These are phyloP conservation scores for Procavia capensis DNA, from an alignment of 2,113 vertebrate genomes.

Conservation along the genomic window DNA sequence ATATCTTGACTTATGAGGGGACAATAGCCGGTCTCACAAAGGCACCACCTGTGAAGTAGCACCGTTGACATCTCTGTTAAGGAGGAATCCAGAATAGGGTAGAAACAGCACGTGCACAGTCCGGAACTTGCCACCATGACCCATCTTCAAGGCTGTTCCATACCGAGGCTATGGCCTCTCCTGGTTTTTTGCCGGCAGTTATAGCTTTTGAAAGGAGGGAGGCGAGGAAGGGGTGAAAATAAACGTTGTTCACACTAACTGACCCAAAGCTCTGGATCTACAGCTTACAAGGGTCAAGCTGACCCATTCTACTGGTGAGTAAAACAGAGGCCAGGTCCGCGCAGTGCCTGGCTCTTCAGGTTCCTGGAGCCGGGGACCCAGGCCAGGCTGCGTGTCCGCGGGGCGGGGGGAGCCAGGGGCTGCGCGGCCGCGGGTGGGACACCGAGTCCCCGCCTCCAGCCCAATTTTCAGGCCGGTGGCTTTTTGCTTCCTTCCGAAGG, in stretches of 20 bases:
- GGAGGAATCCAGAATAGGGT: slow-evolving; percentile 26
- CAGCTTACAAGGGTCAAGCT: neutral
- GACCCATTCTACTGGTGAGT: slow-evolving; percentile 67
- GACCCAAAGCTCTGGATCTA: neutral
- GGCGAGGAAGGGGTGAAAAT: neutral
- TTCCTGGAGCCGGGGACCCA: neutral
- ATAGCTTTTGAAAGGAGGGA: neutral
- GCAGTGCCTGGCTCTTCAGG: neutral
- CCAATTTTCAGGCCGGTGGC: slow-evolving; percentile 82
- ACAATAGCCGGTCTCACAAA: slow-evolving; percentile 69
- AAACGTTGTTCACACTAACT: fast-evolving
- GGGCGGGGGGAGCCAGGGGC: neutral
- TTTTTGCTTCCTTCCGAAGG: slow-evolving; percentile 91
- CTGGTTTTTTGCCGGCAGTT: neutral
- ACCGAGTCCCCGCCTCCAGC: neutral
- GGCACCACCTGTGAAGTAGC: slow-evolving; percentile 74
- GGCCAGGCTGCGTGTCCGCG: neutral
- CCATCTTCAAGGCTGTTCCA: neutral
- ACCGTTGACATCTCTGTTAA: slow-evolving; percentile 74
- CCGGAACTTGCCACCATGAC: neutral
- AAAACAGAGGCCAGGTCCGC: neutral
- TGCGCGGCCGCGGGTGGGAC: neutral
- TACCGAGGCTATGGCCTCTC: neutral
- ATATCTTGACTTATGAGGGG: slow-evolving; percentile 69
- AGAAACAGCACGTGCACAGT: slow-evolving; percentile 43